phyloP scores from a whole-genome alignment of 1,140 invertebrate species.

The Meloidogyne exigua region DNA sequence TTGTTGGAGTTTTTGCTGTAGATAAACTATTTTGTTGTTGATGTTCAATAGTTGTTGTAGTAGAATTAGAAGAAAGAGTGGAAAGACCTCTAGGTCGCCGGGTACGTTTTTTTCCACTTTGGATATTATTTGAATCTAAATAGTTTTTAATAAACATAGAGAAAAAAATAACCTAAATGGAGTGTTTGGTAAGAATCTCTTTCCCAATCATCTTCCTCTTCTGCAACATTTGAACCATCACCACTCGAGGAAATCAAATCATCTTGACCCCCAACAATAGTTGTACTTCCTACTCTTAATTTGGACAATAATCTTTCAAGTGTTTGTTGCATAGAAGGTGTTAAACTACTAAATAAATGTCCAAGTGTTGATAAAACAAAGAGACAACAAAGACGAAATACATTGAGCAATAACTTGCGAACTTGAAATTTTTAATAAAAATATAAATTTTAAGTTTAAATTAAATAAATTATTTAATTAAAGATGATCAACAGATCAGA shows the following conservation, averaged over 20 bases:
- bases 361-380: conserved; percentile 18
- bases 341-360: conserved; percentile 17
- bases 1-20: conserved; percentile 15
- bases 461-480: too few relatives aligned
- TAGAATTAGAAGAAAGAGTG: conserved; percentile 5
- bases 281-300: neutral
- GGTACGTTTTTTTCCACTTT: conserved; percentile 15
- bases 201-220: conserved; percentile 32
- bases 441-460: neutral
- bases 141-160: neutral
- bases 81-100: conserved; percentile 13
- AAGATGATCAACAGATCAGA: too few relatives aligned
- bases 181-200: conserved; percentile 8
- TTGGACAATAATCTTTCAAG: conserved; percentile 4
- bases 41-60: conserved; percentile 1
- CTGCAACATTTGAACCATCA: conserved; percentile 36
- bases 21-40: conserved; percentile 17
- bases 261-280: conserved; percentile 19
- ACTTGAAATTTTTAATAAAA: conserved; percentile 2
- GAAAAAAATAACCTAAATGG: neutral
- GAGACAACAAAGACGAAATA: neutral
- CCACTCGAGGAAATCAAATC: conserved; percentile 36
- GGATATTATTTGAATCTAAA: conserved; percentile 7
- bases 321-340: conserved; percentile 18
- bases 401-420: conserved; percentile 5